Evolutionary conservation across 2,888 invertebrate genomes (phyloP), one percentile per base, ranked within the genome.

Genomic region (Adineta ricciae): DNA sequence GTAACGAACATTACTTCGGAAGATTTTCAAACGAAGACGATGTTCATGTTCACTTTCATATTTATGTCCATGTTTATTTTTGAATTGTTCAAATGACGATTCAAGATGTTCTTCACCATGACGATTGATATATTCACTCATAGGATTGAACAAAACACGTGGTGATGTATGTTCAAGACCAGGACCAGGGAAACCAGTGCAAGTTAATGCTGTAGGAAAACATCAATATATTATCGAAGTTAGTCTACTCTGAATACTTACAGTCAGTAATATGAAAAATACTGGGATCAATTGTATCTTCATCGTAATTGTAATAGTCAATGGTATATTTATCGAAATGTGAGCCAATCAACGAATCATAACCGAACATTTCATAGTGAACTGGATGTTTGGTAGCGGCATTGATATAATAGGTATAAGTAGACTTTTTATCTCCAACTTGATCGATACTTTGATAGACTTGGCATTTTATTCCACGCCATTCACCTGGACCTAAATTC

Each of bases 251-350:
- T 24, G 9, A 11, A 8, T n/a, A 11, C n/a, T 78, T 78, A 78
- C 78, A 24, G 14, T 78, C 78, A 3, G 82, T 84, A 83, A 86
- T 49, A 32, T 84, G 84, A 72, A 86, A 86, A 21, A 84, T 32
- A 49, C 41, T 72, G 38, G 78, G 64, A 21, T 84, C 82, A 73
- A 84, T 84, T 56, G 82, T 27, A n/a, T 85, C 32, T 50, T 83
- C 85, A 82, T 84, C 90, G 87, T 91, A 93, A 88, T 90, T 91
- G 49, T 93, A 93, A 88, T 97, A 97, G 82, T 94, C 93, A 83
- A 97, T 90, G 89, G 94, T 95, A 89, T 97, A 97, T 90, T 96
- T 96, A 90, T 97, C 97, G 89, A 94, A 97, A 90, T 97, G 97
- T 0, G 96, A 96, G 0, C 96, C 96, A n/a, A 97, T 92, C 0